These are phyloP conservation scores for Galerucella pusilla DNA, from an alignment of 2,888 invertebrate genomes.

Conservation along the genomic window DNA sequence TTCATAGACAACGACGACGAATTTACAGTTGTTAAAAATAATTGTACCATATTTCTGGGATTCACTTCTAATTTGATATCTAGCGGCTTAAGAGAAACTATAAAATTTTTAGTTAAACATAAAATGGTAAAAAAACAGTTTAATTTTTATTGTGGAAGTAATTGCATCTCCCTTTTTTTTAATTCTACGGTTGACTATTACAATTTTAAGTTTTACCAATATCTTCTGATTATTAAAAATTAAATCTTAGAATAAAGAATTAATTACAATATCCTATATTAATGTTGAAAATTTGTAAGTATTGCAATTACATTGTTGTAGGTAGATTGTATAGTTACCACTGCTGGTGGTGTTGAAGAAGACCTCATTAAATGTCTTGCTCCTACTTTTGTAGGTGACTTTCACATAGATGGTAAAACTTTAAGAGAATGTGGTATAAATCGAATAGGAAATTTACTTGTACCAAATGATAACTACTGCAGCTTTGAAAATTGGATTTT, in stretches of 20 bases:
- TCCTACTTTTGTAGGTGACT: constrained; percentile 93
- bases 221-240: too few species aligned
- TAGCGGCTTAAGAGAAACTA: constrained; percentile 91
- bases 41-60: constrained; percentile 93
- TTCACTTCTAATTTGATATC: constrained; percentile 96
- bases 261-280: background rate
- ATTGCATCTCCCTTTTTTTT: background rate
- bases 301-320: constrained; percentile 55
- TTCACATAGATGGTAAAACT: constrained; percentile 81
- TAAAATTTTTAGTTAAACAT: constrained; percentile 75
- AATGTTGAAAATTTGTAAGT: background rate
- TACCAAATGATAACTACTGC: constrained; percentile 99
- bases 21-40: constrained; percentile 79
- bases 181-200: background rate
- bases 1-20: constrained; percentile 80
- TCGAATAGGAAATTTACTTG: constrained; percentile 87
- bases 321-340: constrained; percentile 96
- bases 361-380: constrained; percentile 98
- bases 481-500: constrained; percentile 83
- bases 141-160: constrained; percentile 31
- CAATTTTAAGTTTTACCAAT: background rate
- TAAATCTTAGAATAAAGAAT: background rate
- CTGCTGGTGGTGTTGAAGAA: constrained; percentile 98
- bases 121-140: constrained; percentile 70
- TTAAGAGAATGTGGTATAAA: constrained; percentile 90